Percentiles rank a stretch among this genome's conserved stretches.
Conservation (phyloP, 37 sponge, comb jelly and placozoan genomes). For the Chondrilla cf. caribensis region DNA sequence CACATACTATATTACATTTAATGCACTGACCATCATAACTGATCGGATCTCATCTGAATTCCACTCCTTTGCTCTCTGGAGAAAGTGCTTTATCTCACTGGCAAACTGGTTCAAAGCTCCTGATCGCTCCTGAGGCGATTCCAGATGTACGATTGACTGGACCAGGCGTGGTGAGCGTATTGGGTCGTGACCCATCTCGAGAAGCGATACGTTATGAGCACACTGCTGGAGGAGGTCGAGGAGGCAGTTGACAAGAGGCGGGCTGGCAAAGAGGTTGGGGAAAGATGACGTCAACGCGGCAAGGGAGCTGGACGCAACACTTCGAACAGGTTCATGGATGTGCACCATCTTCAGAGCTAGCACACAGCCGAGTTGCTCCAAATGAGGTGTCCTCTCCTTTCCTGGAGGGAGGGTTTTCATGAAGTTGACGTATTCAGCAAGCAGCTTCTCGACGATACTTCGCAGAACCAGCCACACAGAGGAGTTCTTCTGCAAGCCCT, state of each 20-base stretch:
- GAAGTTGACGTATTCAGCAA: background rate
- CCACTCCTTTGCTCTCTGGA: conserved; percentile 4
- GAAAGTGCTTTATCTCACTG: background rate
- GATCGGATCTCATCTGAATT: background rate
- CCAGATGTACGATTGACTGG: conserved; percentile 7
- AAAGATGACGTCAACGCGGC: background rate
- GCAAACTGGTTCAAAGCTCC: background rate
- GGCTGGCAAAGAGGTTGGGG: background rate
- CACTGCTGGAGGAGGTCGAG: background rate
- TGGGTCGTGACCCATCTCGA: background rate
- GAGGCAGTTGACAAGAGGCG: background rate
- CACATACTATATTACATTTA: too few species aligned
- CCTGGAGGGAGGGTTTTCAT: background rate
- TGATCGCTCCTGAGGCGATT: background rate
- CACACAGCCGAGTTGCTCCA: background rate
- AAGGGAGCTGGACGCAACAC: background rate
- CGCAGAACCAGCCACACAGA: background rate
- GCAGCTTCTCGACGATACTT: background rate
- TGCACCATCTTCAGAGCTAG: conserved; percentile 2
- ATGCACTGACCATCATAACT: background rate
- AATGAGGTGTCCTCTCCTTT: background rate
- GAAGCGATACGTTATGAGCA: background rate
- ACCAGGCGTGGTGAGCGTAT: background rate
- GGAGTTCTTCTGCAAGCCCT: conserved; percentile 67
- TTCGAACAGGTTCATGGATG: background rate